Evolutionary conservation across 2,797 vertebrate species (phyloP).

Genomic region (Dallia pectoralis): DNA sequence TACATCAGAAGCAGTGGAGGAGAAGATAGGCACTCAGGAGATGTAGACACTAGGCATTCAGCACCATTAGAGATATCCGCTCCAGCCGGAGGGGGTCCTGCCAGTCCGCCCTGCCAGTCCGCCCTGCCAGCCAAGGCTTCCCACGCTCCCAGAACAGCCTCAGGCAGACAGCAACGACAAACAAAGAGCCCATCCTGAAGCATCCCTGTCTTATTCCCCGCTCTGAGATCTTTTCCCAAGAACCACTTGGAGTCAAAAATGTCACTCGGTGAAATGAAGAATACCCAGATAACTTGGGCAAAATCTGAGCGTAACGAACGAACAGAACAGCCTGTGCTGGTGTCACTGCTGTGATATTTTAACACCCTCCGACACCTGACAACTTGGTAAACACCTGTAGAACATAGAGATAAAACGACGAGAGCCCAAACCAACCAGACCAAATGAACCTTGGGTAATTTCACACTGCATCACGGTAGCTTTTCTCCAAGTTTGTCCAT

Average conservation of each 20-base stretch:
- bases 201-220: slow-evolving; percentile 45
- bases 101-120: slow-evolving; percentile 52
- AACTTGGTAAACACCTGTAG: slow-evolving; percentile 13
- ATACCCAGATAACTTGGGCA: slow-evolving; percentile 15
- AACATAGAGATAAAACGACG: background rate
- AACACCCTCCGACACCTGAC: slow-evolving; percentile 32
- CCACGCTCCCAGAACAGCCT: slow-evolving; percentile 45
- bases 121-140: slow-evolving; percentile 41
- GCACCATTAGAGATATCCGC: slow-evolving; percentile 46
- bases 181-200: slow-evolving; percentile 19
- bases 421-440: slow-evolving; percentile 27
- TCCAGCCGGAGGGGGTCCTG: slow-evolving; percentile 47
- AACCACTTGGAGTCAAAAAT: slow-evolving; percentile 6
- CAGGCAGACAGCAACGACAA: slow-evolving; percentile 39
- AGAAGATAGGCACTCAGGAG: slow-evolving; percentile 42
- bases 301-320: background rate
- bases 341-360: slow-evolving; percentile 20
- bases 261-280: background rate
- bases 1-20: slow-evolving; percentile 49
- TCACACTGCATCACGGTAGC: slow-evolving; percentile 35
- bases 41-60: slow-evolving; percentile 47
- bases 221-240: slow-evolving; percentile 40
- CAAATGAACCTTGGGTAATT: slow-evolving; percentile 29
- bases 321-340: background rate
- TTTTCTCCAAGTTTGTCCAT: slow-evolving; percentile 36